Percentiles rank a stretch among this genome's conserved stretches.
Conservation (phyloP, 2,113 vertebrate genomes). For the Felis chaus region DNA sequence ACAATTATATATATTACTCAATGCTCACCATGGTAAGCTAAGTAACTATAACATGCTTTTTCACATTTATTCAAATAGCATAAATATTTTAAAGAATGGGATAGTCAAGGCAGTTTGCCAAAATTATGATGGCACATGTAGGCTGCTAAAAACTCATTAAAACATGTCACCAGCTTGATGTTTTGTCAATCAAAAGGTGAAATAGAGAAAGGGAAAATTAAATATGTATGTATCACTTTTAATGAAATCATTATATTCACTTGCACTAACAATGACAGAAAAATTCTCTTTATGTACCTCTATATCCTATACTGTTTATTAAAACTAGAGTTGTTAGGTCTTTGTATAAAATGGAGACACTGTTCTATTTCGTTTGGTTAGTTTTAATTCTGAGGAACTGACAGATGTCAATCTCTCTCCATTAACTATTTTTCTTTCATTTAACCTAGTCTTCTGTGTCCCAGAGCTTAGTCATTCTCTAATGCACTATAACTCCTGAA, state of each 20-base stretch:
- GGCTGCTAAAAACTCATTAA: slow-evolving; percentile 3
- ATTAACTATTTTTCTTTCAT: slow-evolving; percentile 72
- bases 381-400: slow-evolving; percentile 57
- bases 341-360: neutral
- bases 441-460: neutral
- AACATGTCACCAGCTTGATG: neutral
- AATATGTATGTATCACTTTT: neutral
- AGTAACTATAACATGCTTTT: neutral
- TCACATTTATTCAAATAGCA: neutral
- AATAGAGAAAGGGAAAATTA: neutral
- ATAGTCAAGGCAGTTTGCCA: neutral
- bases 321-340: neutral
- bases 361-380: neutral
- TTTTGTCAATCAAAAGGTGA: slow-evolving; percentile 19
- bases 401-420: slow-evolving; percentile 57
- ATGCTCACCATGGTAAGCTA: neutral
- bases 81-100: neutral
- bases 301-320: neutral
- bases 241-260: neutral
- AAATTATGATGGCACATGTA: neutral
- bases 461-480: slow-evolving; percentile 65
- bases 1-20: neutral
- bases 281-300: neutral
- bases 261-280: neutral
- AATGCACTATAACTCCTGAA: slow-evolving; percentile 55